Conservation (phyloP, 1,140 invertebrate genomes). For the Drosophila seguyi region DNA sequence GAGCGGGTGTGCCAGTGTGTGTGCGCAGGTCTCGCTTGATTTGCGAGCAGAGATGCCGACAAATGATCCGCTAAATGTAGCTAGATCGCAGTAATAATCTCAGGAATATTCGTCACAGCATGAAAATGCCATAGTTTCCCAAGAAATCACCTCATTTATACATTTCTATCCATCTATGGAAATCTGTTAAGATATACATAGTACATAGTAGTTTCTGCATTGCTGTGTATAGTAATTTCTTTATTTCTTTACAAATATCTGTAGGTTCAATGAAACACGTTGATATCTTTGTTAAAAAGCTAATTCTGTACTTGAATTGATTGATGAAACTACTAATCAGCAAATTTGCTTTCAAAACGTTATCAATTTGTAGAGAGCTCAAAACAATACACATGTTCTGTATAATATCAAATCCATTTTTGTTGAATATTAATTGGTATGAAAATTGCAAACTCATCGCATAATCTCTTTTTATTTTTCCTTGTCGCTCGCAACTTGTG, state of each 20-base stretch:
- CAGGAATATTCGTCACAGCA: not conserved
- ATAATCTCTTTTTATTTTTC: conserved; percentile 13
- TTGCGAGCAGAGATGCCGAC: conserved; percentile 32
- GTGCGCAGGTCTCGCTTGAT: conserved; percentile 38
- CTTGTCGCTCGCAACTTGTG: not conserved
- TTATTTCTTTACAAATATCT: not conserved
- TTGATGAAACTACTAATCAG: conserved; percentile 7
- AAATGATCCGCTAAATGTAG: conserved; percentile 24
- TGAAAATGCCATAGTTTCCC: not conserved
- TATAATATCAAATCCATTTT: not conserved
- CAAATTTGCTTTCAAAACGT: not conserved
- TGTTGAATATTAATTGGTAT: conserved; percentile 6
- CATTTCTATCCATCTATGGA: not conserved
- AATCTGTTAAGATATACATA: not conserved
- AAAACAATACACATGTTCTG: not conserved
- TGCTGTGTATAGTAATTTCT: not conserved
- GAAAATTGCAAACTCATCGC: conserved; percentile 19
- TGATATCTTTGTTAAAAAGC: not conserved
- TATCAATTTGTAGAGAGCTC: conserved; percentile 1
- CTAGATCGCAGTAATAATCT: conserved; percentile 1
- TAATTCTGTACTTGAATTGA: not conserved
- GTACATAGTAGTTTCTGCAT: not conserved
- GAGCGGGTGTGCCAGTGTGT: conserved; percentile 10
- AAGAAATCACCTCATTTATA: not conserved
- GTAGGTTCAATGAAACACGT: too few relatives aligned